Base-by-base conservation (phyloP, 2,888 invertebrate genomes). In the Colostygia pectinataria region DNA sequence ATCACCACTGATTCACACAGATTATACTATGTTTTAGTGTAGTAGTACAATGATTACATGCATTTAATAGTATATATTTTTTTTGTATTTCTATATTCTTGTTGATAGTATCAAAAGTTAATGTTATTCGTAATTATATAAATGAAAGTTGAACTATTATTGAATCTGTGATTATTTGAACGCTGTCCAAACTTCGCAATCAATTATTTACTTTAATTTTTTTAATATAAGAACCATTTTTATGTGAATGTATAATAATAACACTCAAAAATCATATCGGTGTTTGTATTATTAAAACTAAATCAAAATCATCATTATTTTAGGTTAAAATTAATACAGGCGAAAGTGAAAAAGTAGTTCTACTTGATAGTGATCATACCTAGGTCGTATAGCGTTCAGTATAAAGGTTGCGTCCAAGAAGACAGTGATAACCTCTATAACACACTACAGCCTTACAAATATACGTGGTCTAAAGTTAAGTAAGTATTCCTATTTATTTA, bases 61-160 rank as follows among this genome's bases (percentile, higher is more conserved):
- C 87, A 87, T 87, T 87, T 87, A 86, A 74, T 84, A 83, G 80
- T 71, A 63, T 80, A 80, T 73, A 68, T 57, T 59, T 68, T n/a
- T 34, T 62, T 72, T 71, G 71, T 68, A 72, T 56, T 59, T 65
- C 58, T 66, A 43, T 66, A 68, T 64, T 61, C 59, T 68, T 65
- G 62, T 61, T 43, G 41, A 70, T 70, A 63, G 52, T 69, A 68
- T 68, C 58, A 41, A 55, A 66, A 53, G 48, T 66, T 68, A 68
- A 64, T 57, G 53, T 63, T 64, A 63, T 62, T 61, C 61, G 43
- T 60, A 57, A 63, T 67, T 71, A 20, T 65, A 61, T 64, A 63
- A 66, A 63, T 63, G 45, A 55, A 40, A 49, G 25, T 28, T 23
- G 13, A 34, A 40, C 28, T 43, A 46, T 40, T 23, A 44, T 56